Conservation (phyloP, 2,797 vertebrate species). For the Thamnophis elegans region DNA sequence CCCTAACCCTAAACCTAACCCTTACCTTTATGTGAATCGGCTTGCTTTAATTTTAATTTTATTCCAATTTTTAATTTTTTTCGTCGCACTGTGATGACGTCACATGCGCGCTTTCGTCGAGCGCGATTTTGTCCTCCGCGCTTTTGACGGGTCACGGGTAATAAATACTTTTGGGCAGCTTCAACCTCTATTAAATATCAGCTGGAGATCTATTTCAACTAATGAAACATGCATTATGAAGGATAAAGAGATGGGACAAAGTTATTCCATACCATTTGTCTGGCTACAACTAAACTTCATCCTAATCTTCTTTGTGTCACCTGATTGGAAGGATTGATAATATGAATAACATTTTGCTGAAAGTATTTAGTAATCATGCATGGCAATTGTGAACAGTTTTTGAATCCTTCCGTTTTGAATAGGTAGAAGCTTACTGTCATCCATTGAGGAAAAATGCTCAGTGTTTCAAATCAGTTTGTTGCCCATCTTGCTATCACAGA, state of each 20-base stretch:
- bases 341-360: background rate
- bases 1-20: too few species aligned
- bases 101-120: too few species aligned
- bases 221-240: background rate
- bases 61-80: too few species aligned
- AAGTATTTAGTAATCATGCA: background rate
- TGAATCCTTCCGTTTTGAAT: background rate
- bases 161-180: background rate
- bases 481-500: background rate
- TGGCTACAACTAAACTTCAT: background rate
- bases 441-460: background rate
- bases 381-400: background rate
- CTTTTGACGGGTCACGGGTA: too few species aligned
- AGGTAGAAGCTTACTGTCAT: background rate
- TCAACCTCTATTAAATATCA: background rate
- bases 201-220: background rate
- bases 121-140: too few species aligned
- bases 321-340: background rate
- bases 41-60: too few species aligned
- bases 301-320: background rate
- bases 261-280: background rate
- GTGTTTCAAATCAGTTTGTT: background rate
- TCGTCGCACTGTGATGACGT: too few species aligned
- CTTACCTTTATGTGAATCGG: too few species aligned
- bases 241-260: background rate